Evolutionary conservation across 2,888 invertebrate species (phyloP).

Genomic region (Cenopis cana): DNA sequence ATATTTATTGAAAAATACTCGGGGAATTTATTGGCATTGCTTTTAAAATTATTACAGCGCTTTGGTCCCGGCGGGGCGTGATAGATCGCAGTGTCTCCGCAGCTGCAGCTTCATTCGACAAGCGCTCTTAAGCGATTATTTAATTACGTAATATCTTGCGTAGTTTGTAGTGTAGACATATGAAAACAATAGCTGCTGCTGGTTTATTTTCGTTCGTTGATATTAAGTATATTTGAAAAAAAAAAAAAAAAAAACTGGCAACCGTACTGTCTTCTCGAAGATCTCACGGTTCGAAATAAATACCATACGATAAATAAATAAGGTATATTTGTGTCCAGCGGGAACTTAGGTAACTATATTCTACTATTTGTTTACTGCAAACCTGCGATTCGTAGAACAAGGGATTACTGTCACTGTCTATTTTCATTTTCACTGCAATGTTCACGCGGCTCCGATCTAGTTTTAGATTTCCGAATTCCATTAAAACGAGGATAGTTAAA

Average conservation of each 20-base stretch:
- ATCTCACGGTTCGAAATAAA: too few species aligned
- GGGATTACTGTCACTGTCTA: slow-evolving; percentile 21
- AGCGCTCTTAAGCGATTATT: not conserved
- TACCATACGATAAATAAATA: too few species aligned
- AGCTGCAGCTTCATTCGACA: slow-evolving; percentile 8
- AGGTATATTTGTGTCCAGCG: too few species aligned
- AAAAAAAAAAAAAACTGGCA: too few species aligned
- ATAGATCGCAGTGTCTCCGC: slow-evolving; percentile 21
- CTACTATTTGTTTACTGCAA: too few species aligned
- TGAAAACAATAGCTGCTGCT: too few species aligned
- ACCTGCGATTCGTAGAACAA: not conserved
- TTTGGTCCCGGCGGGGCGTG: slow-evolving; percentile 24
- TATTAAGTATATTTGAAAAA: too few species aligned
- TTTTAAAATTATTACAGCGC: slow-evolving; percentile 29
- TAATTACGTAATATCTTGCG: not conserved
- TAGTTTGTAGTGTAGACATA: too few species aligned
- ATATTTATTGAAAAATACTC: slow-evolving; percentile 19
- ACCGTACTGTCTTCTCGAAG: too few species aligned
- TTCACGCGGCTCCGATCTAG: slow-evolving; percentile 5
- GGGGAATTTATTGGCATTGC: slow-evolving; percentile 24
- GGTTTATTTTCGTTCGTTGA: too few species aligned
- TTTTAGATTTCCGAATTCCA: slow-evolving; percentile 9
- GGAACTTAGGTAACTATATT: too few species aligned
- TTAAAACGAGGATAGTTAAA: not conserved
- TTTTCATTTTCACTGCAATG: slow-evolving; percentile 6